A percentile compares a stretch with the other conserved stretches of the same genome.
Conservation (phyloP, 2,888 invertebrate species). For the Hydraecia micacea region DNA sequence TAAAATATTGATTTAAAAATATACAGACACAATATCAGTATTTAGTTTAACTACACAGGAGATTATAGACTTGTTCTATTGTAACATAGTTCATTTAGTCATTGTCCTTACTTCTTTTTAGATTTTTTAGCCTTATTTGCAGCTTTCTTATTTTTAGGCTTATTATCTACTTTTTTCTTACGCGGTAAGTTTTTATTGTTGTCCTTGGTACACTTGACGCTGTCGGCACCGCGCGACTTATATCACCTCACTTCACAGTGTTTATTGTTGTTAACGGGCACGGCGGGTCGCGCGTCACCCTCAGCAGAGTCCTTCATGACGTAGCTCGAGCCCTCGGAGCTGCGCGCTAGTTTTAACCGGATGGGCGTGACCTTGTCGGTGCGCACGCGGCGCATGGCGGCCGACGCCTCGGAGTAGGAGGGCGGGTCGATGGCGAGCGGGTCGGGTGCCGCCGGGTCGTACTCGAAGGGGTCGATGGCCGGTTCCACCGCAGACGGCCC, state of each 20-base stretch:
- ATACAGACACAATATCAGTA: slow-evolving; percentile 78
- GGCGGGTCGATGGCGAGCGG: slow-evolving; percentile 83
- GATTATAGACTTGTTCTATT: slow-evolving; percentile 72
- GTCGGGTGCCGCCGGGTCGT: slow-evolving; percentile 86
- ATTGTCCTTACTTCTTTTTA: slow-evolving; percentile 47
- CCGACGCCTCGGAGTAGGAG: slow-evolving; percentile 80
- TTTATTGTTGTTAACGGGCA: slow-evolving; percentile 92
- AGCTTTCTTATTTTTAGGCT: slow-evolving; percentile 48
- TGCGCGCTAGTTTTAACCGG: slow-evolving; percentile 95
- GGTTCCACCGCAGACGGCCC: slow-evolving; percentile 75
- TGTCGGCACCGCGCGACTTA: slow-evolving; percentile 70
- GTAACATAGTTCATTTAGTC: slow-evolving; percentile 56
- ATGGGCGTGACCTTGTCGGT: slow-evolving; percentile 94
- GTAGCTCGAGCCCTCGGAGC: slow-evolving; percentile 94
- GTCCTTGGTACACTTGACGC: slow-evolving; percentile 59
- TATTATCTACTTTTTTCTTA: slow-evolving; percentile 45
- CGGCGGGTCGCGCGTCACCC: slow-evolving; percentile 66
- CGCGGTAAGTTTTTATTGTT: slow-evolving; percentile 47
- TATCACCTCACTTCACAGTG: slow-evolving; percentile 97
- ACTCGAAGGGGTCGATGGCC: slow-evolving; percentile 85
- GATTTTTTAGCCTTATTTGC: slow-evolving; percentile 31
- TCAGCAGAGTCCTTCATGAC: slow-evolving; percentile 89
- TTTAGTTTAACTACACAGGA: slow-evolving; percentile 75
- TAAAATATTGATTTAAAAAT: slow-evolving; percentile 77
- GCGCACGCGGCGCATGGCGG: slow-evolving; percentile 90